Evolutionary conservation across 2,113 vertebrate species (phyloP).

Genomic region (Oryzias woworae): DNA sequence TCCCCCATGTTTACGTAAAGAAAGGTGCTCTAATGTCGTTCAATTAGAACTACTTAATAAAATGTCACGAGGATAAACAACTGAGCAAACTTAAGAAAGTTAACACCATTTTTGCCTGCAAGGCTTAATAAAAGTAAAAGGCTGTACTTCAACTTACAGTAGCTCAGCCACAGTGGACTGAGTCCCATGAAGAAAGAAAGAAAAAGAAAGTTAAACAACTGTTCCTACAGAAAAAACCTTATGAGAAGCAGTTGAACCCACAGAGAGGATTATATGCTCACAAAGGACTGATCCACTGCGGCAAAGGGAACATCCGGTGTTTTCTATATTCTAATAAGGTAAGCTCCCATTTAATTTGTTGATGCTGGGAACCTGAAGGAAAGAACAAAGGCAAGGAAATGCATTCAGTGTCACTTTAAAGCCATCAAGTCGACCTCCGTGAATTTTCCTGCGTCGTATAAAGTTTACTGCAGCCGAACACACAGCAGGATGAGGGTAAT

Average conservation of each 20-base stretch:
- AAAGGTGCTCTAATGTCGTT: conserved; percentile 17
- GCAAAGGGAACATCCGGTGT: no score
- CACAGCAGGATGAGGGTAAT: no score
- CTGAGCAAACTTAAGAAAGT: conserved; percentile 7
- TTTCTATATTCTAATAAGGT: neutral
- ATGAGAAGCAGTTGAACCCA: no score
- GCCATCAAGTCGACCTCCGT: neutral
- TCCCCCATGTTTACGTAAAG: conserved; percentile 17
- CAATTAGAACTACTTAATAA: conserved; percentile 25
- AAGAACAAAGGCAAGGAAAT: neutral
- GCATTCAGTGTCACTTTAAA: neutral
- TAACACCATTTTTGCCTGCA: conserved; percentile 13
- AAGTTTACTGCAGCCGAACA: no score
- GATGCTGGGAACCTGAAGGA: neutral
- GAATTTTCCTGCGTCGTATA: no score
- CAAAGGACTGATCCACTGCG: no score
- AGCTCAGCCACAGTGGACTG: no score
- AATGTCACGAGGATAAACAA: conserved; percentile 31
- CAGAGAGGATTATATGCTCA: no score
- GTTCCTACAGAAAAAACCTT: no score
- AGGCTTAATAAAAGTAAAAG: neutral
- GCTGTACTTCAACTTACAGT: no score
- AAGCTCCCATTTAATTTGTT: neutral
- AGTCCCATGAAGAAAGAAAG: no score
- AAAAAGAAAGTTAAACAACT: no score